Evolutionary conservation across 2,888 invertebrate species (phyloP).

Genomic region (Parnassius orleans): DNA sequence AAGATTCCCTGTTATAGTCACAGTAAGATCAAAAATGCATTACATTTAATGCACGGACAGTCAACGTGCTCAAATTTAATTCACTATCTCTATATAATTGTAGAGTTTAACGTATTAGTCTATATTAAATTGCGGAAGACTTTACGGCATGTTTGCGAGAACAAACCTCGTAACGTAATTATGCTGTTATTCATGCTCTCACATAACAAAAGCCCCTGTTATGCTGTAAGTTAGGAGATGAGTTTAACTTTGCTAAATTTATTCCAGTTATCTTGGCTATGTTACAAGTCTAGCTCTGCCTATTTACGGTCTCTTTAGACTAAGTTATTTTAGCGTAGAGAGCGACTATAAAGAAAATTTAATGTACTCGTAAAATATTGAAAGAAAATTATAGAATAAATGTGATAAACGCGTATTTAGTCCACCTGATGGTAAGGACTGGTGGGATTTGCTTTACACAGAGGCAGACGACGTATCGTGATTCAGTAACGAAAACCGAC

Average conservation of each 20-base stretch:
- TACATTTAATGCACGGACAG: no score
- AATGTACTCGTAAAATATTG: no score
- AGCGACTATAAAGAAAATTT: neutral
- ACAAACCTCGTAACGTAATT: conserved; percentile 14
- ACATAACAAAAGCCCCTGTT: conserved; percentile 8
- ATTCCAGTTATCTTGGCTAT: conserved; percentile 26
- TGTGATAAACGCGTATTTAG: no score
- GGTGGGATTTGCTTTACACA: no score
- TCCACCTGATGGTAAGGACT: no score
- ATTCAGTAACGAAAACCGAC: no score
- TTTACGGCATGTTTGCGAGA: conserved; percentile 1
- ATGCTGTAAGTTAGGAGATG: conserved; percentile 10
- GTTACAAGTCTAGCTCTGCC: conserved; percentile 23
- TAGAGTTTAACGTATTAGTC: neutral
- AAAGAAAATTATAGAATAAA: no score
- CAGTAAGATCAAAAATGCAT: no score
- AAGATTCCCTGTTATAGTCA: no score
- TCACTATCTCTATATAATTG: no score
- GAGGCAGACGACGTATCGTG: no score
- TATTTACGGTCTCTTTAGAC: conserved; percentile 22
- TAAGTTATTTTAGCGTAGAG: conserved; percentile 9
- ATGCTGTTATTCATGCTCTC: conserved; percentile 13
- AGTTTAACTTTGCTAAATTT: conserved; percentile 21
- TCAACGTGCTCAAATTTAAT: no score
- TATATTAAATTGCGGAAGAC: conserved; percentile 9